Conservation (phyloP, 2,888 invertebrate species). For the Alviniconcha strummeri region DNA sequence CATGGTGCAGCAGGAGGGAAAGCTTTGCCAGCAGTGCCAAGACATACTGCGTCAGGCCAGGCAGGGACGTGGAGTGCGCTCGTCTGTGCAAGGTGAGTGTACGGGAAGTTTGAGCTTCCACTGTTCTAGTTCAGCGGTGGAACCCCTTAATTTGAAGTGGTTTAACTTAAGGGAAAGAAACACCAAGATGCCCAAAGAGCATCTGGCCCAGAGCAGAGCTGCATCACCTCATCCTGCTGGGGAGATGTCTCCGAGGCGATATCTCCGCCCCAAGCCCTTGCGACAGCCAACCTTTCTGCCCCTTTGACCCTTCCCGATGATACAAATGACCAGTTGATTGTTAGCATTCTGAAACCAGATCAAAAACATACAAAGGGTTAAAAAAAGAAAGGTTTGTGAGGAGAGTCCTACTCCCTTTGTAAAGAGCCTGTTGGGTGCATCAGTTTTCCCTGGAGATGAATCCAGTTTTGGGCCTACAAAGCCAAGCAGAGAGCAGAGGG, state of each 20-base stretch:
- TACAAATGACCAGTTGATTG: not conserved
- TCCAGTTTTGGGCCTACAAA: too few species aligned
- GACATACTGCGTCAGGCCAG: conserved; percentile 24
- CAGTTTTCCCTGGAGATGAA: too few species aligned
- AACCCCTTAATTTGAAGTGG: too few species aligned
- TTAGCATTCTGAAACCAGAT: not conserved
- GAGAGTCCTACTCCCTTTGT: too few species aligned
- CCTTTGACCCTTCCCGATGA: conserved; percentile 11
- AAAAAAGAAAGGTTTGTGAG: too few species aligned
- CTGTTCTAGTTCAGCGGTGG: too few species aligned
- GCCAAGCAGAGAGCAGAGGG: too few species aligned
- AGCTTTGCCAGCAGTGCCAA: conserved; percentile 21
- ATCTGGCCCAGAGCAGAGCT: not conserved
- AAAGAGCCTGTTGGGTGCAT: too few species aligned
- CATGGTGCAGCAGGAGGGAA: not conserved
- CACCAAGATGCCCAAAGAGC: not conserved
- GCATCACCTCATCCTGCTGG: not conserved
- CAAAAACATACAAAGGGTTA: too few species aligned
- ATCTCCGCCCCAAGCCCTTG: conserved; percentile 6
- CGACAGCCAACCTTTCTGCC: not conserved
- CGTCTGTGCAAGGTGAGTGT: conserved; percentile 5
- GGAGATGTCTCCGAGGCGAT: not conserved
- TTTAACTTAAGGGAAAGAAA: too few species aligned
- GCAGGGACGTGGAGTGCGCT: not conserved
- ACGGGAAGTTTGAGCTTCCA: not conserved